Evolutionary conservation across 2,797 vertebrate species (phyloP).

Genomic region (Coendou prehensilis): DNA sequence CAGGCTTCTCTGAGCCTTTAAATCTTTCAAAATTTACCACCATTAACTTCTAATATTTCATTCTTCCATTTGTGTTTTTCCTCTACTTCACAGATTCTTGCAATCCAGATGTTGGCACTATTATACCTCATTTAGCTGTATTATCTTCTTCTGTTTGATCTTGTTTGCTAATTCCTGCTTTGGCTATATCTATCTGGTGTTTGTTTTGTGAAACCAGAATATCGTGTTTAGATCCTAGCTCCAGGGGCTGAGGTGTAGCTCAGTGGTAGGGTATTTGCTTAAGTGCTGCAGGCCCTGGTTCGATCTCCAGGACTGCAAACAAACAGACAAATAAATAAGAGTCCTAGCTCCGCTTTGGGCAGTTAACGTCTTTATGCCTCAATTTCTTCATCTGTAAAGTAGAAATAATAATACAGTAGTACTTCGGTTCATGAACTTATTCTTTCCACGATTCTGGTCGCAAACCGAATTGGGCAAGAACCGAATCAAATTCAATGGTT

Average conservation of each 20-base stretch:
- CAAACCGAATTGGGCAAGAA: not conserved
- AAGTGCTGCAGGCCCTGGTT: not conserved
- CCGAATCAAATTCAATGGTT: not conserved
- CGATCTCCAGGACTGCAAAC: not conserved
- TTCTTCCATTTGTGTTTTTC: not conserved
- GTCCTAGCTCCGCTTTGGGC: not conserved
- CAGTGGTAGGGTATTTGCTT: not conserved
- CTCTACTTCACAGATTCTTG: not conserved
- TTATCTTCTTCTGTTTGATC: not conserved
- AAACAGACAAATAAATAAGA: not conserved
- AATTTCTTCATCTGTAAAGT: not conserved
- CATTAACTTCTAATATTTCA: too few species aligned
- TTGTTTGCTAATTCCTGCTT: not conserved
- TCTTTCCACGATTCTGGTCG: not conserved
- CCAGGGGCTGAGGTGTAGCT: not conserved
- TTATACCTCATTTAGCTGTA: not conserved
- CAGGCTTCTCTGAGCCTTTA: not conserved
- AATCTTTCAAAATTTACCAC: not conserved
- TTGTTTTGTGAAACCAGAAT: not conserved
- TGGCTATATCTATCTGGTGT: not conserved
- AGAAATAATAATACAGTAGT: not conserved
- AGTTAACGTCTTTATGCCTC: not conserved
- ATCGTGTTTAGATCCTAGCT: not conserved
- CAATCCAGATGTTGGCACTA: not conserved
- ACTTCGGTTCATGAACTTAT: not conserved